phyloP scores from a whole-genome alignment of 2,888 invertebrate species.

The Conomelus anceps region DNA sequence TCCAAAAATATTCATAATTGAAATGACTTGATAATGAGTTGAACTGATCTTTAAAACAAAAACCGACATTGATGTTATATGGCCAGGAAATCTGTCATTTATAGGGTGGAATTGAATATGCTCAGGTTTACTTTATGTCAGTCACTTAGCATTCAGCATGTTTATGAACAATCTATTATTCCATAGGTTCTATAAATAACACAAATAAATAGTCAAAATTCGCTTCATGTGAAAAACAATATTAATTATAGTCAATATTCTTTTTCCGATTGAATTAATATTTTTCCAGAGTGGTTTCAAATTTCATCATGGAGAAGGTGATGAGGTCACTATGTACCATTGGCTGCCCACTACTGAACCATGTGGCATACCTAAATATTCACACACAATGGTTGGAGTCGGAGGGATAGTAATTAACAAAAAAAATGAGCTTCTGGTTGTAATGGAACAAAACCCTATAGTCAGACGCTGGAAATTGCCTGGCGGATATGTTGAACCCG shows the following conservation, averaged over 20 bases:
- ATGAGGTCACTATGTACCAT: constrained; percentile 70
- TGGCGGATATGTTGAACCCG: constrained; percentile 83
- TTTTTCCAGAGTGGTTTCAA: constrained; percentile 64
- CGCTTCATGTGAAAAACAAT: not conserved
- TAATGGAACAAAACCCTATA: constrained; percentile 61
- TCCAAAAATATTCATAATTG: too few species aligned
- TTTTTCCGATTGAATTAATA: too few species aligned
- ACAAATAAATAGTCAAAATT: not conserved
- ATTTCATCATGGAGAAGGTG: constrained; percentile 77
- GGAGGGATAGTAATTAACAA: constrained; percentile 81
- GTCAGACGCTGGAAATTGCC: constrained; percentile 76
- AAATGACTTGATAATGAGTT: too few species aligned
- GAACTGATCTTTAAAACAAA: too few species aligned
- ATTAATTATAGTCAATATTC: not conserved
- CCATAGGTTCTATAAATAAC: too few species aligned
- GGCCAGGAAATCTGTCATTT: too few species aligned
- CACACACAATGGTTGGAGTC: constrained; percentile 75
- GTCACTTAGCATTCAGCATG: too few species aligned
- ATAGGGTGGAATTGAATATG: too few species aligned
- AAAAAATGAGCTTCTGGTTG: constrained; percentile 67
- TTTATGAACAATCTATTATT: too few species aligned
- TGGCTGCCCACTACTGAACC: constrained; percentile 64
- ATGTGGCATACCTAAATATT: constrained; percentile 65
- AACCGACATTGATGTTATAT: too few species aligned
- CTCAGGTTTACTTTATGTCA: too few species aligned